A percentile compares a stretch with the other conserved stretches of the same genome.
Evolutionary conservation across 2,113 vertebrate genomes (phyloP).

Genomic region (Anoura caudifer): DNA sequence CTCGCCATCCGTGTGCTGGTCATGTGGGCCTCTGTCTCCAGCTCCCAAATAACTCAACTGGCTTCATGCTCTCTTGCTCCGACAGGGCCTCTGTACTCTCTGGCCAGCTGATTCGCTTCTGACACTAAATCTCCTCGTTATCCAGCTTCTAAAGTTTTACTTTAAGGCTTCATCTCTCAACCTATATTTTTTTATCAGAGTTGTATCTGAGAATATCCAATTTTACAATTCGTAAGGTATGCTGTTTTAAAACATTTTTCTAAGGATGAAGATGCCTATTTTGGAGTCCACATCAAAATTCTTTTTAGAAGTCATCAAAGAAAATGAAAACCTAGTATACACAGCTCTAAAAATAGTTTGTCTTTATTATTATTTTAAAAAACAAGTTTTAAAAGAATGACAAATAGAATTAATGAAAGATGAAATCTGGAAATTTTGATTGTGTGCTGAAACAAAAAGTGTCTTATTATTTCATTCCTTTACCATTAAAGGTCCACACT

Average conservation of each 20-base stretch:
- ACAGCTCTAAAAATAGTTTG: constrained; percentile 58
- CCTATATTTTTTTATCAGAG: background rate
- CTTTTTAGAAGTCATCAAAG: constrained; percentile 86
- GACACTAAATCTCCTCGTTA: constrained; percentile 35
- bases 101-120: constrained; percentile 40
- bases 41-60: background rate
- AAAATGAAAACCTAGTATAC: constrained; percentile 70
- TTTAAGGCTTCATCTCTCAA: background rate
- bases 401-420: constrained; percentile 25
- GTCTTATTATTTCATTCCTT: background rate
- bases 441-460: constrained; percentile 8
- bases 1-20: background rate
- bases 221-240: constrained; percentile 69
- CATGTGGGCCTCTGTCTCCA: background rate
- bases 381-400: constrained; percentile 40
- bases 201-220: constrained; percentile 69
- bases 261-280: constrained; percentile 81
- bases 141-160: constrained; percentile 50
- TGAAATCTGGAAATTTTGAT: background rate
- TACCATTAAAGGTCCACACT: background rate
- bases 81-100: background rate
- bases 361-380: constrained; percentile 69
- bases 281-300: constrained; percentile 84
- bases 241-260: constrained; percentile 85
- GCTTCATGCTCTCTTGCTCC: background rate